phyloP scores from a whole-genome alignment of 2,113 vertebrate genomes.

The pig (Sus scrofa) region T2T-Sscrofa CM000812.6:63955001-63955500 shows the following conservation, averaged over 20 bases:
- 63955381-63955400: background rate
- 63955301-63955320: background rate
- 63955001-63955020: background rate
- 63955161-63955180: background rate
- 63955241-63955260: background rate
- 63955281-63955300: no score
- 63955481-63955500: background rate
- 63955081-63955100: conserved; percentile 41
- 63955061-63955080: background rate
- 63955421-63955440: background rate
- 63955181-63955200: conserved; percentile 52
- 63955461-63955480: background rate
- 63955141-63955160: background rate
- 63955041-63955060: background rate
- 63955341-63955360: background rate
- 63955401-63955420: conserved; percentile 32
- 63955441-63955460: background rate
- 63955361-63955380: background rate
- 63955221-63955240: background rate
- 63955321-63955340: background rate
- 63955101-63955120: background rate
- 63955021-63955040: background rate
- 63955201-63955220: background rate
- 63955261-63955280: background rate
- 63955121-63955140: background rate